Conservation (phyloP, 2,888 invertebrate species). For the Rhabditoides inermis region DNA sequence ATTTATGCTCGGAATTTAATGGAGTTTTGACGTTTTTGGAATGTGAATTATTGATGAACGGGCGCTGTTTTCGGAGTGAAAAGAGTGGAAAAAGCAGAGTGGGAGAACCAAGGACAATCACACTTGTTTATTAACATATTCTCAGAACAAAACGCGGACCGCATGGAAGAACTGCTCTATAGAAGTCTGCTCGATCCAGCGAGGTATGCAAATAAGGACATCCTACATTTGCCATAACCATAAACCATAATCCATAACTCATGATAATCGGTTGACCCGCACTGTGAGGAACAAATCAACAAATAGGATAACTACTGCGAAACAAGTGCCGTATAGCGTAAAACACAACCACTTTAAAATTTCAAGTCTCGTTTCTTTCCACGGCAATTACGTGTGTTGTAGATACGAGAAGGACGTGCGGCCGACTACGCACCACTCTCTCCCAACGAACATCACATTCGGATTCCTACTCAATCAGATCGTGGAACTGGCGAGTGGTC, state of each 20-base stretch:
- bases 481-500: slow-evolving; percentile 70
- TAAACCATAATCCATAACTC: no score
- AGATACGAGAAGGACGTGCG: slow-evolving; percentile 67
- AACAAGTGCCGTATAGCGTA: no score
- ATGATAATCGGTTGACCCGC: no score
- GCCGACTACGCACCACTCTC: slow-evolving; percentile 70
- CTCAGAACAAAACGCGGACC: slow-evolving; percentile 35
- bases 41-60: not conserved
- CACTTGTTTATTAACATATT: no score
- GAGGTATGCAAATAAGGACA: not conserved
- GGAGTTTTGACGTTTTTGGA: no score
- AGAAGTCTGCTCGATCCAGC: slow-evolving; percentile 37
- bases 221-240: no score
- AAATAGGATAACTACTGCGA: no score
- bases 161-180: slow-evolving; percentile 46
- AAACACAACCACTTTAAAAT: no score
- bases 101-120: not conserved
- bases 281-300: no score
- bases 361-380: no score
- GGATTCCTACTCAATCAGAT: slow-evolving; percentile 76
- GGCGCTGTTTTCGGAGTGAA: not conserved
- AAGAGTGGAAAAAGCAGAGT: not conserved
- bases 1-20: not conserved
- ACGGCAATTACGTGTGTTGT: not conserved
- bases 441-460: slow-evolving; percentile 70